These are phyloP conservation scores for Rattus rattus DNA, from an alignment of 2,113 vertebrate genomes.

Conservation along the genomic window DNA sequence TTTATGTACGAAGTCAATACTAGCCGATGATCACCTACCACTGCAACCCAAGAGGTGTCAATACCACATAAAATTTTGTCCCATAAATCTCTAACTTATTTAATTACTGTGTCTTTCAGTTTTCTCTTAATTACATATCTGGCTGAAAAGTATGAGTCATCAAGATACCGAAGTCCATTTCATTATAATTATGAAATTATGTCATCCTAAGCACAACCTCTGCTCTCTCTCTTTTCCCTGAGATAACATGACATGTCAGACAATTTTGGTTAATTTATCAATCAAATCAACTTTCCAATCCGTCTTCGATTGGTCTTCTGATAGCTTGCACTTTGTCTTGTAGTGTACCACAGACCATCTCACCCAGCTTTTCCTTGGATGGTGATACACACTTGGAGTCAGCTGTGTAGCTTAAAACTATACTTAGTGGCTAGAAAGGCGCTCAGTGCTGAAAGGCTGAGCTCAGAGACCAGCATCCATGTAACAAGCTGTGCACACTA, in stretches of 20 bases:
- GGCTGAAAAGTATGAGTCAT: slow-evolving; percentile 8
- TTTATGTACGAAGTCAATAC: not conserved
- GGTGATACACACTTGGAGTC: not conserved
- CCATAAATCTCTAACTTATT: not conserved
- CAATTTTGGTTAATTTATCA: slow-evolving; percentile 59
- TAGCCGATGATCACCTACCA: not conserved
- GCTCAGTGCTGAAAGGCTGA: not conserved
- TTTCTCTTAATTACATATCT: slow-evolving; percentile 37
- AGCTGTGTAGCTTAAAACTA: not conserved
- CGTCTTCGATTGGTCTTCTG: slow-evolving; percentile 21
- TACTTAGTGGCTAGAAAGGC: not conserved
- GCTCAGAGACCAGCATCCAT: not conserved
- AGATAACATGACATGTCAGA: not conserved
- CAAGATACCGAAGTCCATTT: not conserved
- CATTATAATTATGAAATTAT: not conserved
- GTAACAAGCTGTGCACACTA: not conserved
- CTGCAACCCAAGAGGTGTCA: not conserved
- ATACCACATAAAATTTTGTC: not conserved
- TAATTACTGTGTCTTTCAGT: slow-evolving; percentile 9
- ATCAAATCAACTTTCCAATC: slow-evolving; percentile 16
- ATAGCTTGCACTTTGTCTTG: not conserved
- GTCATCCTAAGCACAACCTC: slow-evolving; percentile 34
- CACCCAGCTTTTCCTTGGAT: not conserved
- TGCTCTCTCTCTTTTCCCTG: not conserved
- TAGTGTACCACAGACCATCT: not conserved